Conservation (phyloP, 2,797 vertebrate genomes). For the Fistularia commersonii region DNA sequence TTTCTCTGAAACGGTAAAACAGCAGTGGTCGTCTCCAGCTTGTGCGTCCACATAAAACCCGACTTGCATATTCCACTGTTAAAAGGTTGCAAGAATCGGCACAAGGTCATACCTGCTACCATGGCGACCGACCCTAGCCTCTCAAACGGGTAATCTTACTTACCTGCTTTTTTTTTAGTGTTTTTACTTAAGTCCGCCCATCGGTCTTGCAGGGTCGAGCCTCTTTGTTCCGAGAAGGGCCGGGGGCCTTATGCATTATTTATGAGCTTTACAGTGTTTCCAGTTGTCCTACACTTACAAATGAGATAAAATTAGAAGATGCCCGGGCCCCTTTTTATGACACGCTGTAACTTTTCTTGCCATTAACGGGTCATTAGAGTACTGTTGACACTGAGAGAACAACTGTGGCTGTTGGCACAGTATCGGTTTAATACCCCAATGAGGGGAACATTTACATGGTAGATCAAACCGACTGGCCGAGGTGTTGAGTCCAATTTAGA, state of each 20-base stretch:
- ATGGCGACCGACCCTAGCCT: slow-evolving; percentile 1
- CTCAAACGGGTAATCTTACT: slow-evolving; percentile 3
- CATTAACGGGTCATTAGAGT: slow-evolving; percentile 34
- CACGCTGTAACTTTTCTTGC: slow-evolving; percentile 48
- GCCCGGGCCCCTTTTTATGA: slow-evolving; percentile 43
- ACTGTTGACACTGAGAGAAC: slow-evolving; percentile 29
- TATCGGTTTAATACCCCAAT: slow-evolving; percentile 9
- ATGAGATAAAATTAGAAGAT: slow-evolving; percentile 32
- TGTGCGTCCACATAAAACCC: slow-evolving; percentile 10
- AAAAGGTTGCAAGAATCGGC: not conserved
- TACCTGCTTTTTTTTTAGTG: too few species aligned
- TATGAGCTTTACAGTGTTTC: slow-evolving; percentile 41
- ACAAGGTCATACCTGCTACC: slow-evolving; percentile 4
- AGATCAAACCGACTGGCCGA: slow-evolving; percentile 22
- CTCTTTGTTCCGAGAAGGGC: slow-evolving; percentile 9
- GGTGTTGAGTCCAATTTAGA: slow-evolving; percentile 10
- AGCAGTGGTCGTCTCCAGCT: slow-evolving; percentile 1
- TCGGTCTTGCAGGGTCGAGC: slow-evolving; percentile 2
- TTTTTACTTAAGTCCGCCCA: too few species aligned
- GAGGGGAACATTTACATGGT: slow-evolving; percentile 12
- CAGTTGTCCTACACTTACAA: slow-evolving; percentile 51
- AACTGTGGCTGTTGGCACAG: slow-evolving; percentile 32
- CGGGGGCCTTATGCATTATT: slow-evolving; percentile 49
- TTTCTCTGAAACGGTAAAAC: slow-evolving; percentile 6
- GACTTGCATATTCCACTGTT: slow-evolving; percentile 2